Conservation (phyloP, 2,888 invertebrate genomes). For the Stramonita haemastoma region DNA sequence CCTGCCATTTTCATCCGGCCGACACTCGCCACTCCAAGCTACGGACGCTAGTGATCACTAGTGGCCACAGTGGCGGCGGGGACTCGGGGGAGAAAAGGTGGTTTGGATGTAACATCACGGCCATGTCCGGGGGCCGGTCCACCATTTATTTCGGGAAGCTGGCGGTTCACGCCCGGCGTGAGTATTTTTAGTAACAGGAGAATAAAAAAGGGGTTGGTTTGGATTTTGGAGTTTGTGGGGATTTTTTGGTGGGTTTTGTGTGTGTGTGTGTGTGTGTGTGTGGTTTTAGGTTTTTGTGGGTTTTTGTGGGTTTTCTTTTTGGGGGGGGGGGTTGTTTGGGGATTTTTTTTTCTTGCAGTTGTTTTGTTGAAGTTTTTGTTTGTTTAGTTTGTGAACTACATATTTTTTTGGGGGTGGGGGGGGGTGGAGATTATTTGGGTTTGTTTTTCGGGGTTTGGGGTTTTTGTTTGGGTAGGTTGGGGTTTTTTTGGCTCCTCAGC, state of each 20-base stretch:
- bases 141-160: constrained; percentile 18
- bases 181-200: neutral
- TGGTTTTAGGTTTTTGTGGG: neutral
- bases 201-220: too few relatives aligned
- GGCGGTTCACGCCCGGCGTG: neutral
- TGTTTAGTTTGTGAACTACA: too few relatives aligned
- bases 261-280: neutral
- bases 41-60: neutral
- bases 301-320: neutral
- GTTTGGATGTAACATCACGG: constrained; percentile 28
- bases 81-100: neutral
- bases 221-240: neutral
- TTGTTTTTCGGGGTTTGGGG: too few relatives aligned
- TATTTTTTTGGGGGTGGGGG: too few relatives aligned
- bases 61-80: neutral
- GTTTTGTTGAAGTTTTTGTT: too few relatives aligned
- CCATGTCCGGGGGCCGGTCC: neutral
- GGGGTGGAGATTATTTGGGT: too few relatives aligned
- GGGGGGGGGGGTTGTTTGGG: too few relatives aligned
- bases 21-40: neutral
- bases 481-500: too few relatives aligned
- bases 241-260: neutral
- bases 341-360: too few relatives aligned
- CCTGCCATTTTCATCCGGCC: constrained; percentile 28
- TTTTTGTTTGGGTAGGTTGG: too few relatives aligned